phyloP scores from a whole-genome alignment of 2,888 invertebrate species.

The Agrochola lota region DNA sequence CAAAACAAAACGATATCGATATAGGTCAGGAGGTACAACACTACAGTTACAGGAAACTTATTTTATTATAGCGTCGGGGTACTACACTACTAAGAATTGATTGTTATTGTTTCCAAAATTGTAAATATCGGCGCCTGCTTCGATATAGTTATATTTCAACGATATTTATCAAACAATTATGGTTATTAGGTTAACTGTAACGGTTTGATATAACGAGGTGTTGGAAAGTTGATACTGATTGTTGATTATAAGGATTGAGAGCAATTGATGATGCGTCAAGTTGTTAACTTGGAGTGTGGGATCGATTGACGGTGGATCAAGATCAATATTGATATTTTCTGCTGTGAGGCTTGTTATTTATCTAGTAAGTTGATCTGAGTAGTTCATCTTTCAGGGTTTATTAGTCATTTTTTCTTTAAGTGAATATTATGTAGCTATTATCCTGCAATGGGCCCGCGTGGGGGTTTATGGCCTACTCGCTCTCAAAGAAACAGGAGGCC shows the following conservation, averaged over 20 bases:
- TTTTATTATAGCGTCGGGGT: slow-evolving; percentile 66
- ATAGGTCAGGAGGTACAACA: slow-evolving; percentile 52
- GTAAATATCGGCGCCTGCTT: slow-evolving; percentile 71
- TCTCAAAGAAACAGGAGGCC: too few species aligned
- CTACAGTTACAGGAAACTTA: slow-evolving; percentile 64
- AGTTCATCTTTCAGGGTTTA: not conserved
- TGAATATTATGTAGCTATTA: not conserved
- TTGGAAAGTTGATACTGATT: slow-evolving; percentile 44
- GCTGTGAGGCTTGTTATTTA: slow-evolving; percentile 6
- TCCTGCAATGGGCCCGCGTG: too few species aligned
- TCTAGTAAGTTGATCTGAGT: not conserved
- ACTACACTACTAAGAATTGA: slow-evolving; percentile 71
- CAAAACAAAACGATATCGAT: slow-evolving; percentile 59
- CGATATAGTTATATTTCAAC: slow-evolving; percentile 66
- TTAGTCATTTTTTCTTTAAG: not conserved
- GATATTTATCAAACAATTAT: slow-evolving; percentile 62
- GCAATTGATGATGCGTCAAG: slow-evolving; percentile 17
- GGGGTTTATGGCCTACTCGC: too few species aligned
- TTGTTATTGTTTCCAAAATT: slow-evolving; percentile 75
- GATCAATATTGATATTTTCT: slow-evolving; percentile 39
- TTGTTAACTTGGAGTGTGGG: slow-evolving; percentile 8
- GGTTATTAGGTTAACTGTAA: slow-evolving; percentile 57
- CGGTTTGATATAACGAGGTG: slow-evolving; percentile 55
- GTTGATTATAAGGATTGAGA: slow-evolving; percentile 48
- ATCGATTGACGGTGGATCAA: slow-evolving; percentile 1